Conservation (phyloP, 2,888 invertebrate genomes). For the Stenoptilia bipunctidactyla region DNA sequence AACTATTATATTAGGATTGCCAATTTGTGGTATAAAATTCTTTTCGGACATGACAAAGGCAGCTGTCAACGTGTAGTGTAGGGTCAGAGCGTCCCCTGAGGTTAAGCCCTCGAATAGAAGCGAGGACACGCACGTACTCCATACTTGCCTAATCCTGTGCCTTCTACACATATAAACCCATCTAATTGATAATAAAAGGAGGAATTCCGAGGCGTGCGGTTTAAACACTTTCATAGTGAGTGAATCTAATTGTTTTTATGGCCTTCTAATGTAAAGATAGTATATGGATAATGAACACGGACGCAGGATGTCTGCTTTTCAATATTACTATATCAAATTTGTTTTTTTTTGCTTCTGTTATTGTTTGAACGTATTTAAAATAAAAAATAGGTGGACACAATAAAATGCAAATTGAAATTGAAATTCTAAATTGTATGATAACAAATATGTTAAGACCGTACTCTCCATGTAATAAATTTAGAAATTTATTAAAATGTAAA, state of each 20-base stretch:
- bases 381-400: too few relatives aligned
- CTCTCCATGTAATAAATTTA: too few relatives aligned
- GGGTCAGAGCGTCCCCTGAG: constrained; percentile 58
- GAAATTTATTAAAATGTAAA: too few relatives aligned
- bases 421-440: too few relatives aligned
- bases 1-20: constrained; percentile 29
- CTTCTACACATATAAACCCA: constrained; percentile 65
- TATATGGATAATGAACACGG: too few relatives aligned
- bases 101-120: constrained; percentile 52
- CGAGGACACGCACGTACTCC: constrained; percentile 57
- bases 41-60: constrained; percentile 56
- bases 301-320: too few relatives aligned
- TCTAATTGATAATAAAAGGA: constrained; percentile 70
- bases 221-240: constrained; percentile 34
- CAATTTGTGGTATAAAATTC: constrained; percentile 64
- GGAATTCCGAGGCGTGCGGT: constrained; percentile 59
- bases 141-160: constrained; percentile 55
- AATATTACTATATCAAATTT: too few relatives aligned
- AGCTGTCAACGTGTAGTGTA: constrained; percentile 59
- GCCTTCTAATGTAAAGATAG: constrained; percentile 1
- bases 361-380: too few relatives aligned
- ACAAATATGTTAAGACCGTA: too few relatives aligned
- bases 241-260: neutral
- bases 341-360: too few relatives aligned
- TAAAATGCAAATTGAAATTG: too few relatives aligned